phyloP scores from a whole-genome alignment of 2,888 invertebrate genomes.

The Xylota sylvarum region DNA sequence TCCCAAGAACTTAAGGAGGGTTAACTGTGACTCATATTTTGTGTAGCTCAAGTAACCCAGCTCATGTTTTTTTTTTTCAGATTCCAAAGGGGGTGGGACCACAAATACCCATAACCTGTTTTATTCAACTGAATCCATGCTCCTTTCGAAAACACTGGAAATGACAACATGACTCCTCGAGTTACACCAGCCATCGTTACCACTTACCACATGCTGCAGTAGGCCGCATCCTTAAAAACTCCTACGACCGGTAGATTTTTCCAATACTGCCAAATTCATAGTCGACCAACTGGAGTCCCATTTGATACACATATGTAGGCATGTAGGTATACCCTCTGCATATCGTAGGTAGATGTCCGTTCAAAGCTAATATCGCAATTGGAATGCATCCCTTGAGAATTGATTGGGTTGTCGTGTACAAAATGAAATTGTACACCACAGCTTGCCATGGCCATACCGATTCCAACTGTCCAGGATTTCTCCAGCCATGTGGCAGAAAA shows the following conservation, averaged over 20 bases:
- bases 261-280: background rate
- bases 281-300: background rate
- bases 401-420: conserved; percentile 9
- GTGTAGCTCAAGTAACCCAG: no score
- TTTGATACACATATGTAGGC: background rate
- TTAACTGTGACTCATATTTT: no score
- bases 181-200: no score
- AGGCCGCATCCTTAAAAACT: no score
- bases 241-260: background rate
- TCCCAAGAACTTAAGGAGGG: no score
- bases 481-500: background rate
- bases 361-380: background rate
- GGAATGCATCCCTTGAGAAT: conserved; percentile 19
- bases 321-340: background rate
- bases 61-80: no score
- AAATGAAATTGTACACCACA: conserved; percentile 11
- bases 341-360: background rate
- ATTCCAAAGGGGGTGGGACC: no score
- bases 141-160: no score
- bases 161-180: no score
- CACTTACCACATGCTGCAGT: no score
- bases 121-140: no score
- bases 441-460: background rate
- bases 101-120: no score
- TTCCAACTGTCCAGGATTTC: background rate